Percentiles rank a stretch among this genome's conserved stretches.
Conservation (phyloP, 2,113 vertebrate genomes). For the Thymallus thymallus region DNA sequence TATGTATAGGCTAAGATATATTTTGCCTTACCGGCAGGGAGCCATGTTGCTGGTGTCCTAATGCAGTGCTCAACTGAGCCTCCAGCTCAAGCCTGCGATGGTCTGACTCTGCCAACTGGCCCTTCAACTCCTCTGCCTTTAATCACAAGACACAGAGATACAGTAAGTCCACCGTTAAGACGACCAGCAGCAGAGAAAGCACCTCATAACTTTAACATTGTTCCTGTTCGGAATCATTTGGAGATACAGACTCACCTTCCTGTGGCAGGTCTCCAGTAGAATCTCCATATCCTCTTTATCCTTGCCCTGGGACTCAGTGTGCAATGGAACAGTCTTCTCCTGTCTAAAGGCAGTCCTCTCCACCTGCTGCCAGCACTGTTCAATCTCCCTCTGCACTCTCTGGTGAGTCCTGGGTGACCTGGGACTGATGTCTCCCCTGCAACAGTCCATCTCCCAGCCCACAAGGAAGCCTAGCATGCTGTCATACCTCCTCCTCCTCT, state of each 20-base stretch:
- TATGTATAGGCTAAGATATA: neutral
- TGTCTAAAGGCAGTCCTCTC: constrained; percentile 50
- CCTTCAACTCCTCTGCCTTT: constrained; percentile 66
- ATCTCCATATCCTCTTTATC: constrained; percentile 40
- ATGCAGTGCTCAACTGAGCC: constrained; percentile 32
- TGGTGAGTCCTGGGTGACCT: constrained; percentile 35
- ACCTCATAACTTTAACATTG: neutral
- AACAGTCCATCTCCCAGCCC: neutral
- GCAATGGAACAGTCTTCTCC: constrained; percentile 47
- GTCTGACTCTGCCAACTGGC: constrained; percentile 54
- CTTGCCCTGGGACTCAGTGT: constrained; percentile 10
- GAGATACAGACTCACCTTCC: constrained; percentile 45
- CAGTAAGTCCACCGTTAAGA: neutral
- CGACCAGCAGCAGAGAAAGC: neutral
- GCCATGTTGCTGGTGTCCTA: constrained; percentile 15
- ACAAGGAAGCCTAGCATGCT: constrained; percentile 55
- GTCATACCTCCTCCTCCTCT: constrained; percentile 65
- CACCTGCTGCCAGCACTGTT: constrained; percentile 69
- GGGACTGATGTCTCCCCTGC: neutral
- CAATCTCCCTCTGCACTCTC: constrained; percentile 57
- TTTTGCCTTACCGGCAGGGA: constrained; percentile 9
- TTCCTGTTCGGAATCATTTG: constrained; percentile 4
- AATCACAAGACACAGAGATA: constrained; percentile 14
- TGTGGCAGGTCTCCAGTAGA: constrained; percentile 53
- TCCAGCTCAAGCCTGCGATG: constrained; percentile 41